Conservation (phyloP, 2,888 invertebrate genomes). For the Drosophila helvetica region DNA sequence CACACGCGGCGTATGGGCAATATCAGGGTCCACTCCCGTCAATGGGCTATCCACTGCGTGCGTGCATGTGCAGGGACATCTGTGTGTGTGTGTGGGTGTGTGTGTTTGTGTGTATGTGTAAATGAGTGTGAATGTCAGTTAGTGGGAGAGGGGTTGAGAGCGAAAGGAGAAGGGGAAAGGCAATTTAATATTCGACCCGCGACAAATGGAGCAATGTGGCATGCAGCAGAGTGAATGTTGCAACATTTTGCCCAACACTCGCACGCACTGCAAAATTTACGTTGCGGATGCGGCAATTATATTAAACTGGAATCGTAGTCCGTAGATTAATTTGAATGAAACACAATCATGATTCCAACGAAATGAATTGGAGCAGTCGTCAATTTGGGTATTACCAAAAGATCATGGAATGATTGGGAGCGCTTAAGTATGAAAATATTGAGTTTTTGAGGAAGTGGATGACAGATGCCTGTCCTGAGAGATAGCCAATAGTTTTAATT, state of each 20-base stretch:
- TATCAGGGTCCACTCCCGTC: conserved; percentile 26
- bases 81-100: not conserved
- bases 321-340: conserved; percentile 29
- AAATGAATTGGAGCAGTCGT: not conserved
- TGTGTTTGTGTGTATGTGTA: conserved; percentile 17
- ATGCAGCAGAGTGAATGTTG: conserved; percentile 28
- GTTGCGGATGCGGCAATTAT: conserved; percentile 31
- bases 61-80: not conserved
- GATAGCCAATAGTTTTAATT: not conserved
- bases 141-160: not conserved
- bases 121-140: conserved; percentile 4
- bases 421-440: not conserved
- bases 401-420: not conserved
- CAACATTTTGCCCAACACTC: conserved; percentile 11
- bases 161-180: not conserved
- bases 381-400: not conserved
- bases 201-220: conserved; percentile 36
- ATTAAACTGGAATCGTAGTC: conserved; percentile 10
- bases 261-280: conserved; percentile 8
- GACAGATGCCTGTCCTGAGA: not conserved
- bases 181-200: conserved; percentile 44
- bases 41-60: conserved; percentile 7
- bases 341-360: not conserved
- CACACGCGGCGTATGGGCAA: conserved; percentile 39
- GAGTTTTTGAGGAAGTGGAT: no score